phyloP scores from a whole-genome alignment of 2,888 invertebrate species.

The Alviniconcha strummeri region DNA sequence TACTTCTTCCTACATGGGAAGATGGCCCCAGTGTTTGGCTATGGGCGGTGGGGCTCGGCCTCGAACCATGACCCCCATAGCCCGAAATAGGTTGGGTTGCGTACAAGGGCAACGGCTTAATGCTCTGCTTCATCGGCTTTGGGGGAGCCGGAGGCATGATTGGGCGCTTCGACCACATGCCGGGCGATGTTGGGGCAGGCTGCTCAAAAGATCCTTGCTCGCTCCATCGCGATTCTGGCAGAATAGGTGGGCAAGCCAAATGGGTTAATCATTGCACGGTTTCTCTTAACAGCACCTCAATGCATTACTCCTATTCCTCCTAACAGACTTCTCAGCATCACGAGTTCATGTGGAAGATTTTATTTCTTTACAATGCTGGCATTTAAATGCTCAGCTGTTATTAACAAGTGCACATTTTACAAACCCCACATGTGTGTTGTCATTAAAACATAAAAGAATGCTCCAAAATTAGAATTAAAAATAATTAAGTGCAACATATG shows the following conservation, averaged over 20 bases:
- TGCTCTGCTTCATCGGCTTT: constrained; percentile 10
- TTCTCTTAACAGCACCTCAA: too few species aligned
- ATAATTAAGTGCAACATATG: too few species aligned
- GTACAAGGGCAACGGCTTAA: constrained; percentile 13
- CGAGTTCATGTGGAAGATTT: too few species aligned
- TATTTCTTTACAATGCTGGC: too few species aligned
- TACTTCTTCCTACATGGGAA: constrained; percentile 19
- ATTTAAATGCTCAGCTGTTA: too few species aligned
- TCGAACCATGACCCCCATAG: neutral
- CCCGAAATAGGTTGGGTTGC: constrained; percentile 30
- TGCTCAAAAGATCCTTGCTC: constrained; percentile 14
- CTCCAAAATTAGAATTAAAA: too few species aligned
- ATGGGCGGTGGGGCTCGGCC: constrained; percentile 22
- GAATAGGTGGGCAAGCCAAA: constrained; percentile 8
- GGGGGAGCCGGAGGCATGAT: constrained; percentile 31
- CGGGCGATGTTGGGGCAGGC: neutral
- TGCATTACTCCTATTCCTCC: too few species aligned
- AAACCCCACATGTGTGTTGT: too few species aligned
- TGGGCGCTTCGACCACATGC: constrained; percentile 33
- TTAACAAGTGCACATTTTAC: too few species aligned
- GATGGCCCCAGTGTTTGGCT: constrained; percentile 5
- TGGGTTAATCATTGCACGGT: too few species aligned
- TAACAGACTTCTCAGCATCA: too few species aligned
- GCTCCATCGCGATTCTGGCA: constrained; percentile 26
- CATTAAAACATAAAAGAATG: too few species aligned